Evolutionary conservation across 2,113 vertebrate species (phyloP), one percentile per base, ranked within the genome.

Genomic region (Natator depressus): DNA sequence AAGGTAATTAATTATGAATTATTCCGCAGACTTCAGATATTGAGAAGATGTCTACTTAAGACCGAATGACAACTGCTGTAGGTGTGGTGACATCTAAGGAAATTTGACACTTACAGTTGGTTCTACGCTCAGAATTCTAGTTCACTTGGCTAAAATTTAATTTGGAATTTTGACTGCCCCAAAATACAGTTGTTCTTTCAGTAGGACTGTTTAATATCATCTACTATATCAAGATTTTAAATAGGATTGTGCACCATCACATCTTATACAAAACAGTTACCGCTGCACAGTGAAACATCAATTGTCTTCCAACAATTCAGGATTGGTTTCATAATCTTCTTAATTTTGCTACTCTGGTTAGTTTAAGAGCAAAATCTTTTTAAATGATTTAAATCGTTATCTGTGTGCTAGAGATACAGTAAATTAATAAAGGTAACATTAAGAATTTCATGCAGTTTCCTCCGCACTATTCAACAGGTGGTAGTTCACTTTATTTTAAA

Each of bases 101-200:
- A 42, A 46, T 76, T 76, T 46, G 22, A 24, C 38, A 46, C 22
- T 75, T 46, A 42, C 7, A 17, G 31, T n/a, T 96, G 62, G 35
- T 69, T 96, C 46, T 91, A 11, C 11, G 22, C 2, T 86, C 11
- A 46, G 19, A 76, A 25, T 92, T 95, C 27, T 19, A 11, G n/a
- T 92, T 96, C 93, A 57, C 82, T 92, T 83, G 79, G 57, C 83
- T 80, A 93, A 91, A 89, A 83, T 47, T 12, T 90, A 57, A 80
- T 92, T 65, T 92, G 62, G 50, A 85, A 47, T 8, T 51, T 46
- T 29, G n/a, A 55, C 24, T 16, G 20, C n/a, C 27, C 4, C 54
- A 35, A 87, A 75, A 79, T 90, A 65, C 57, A 88, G 92, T 59
- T 17, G 12, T 82, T 87, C 24, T 89, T 96, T 96, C 53, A 49